Conservation (phyloP, 2,797 vertebrate genomes). For the Danio kyathit region DNA sequence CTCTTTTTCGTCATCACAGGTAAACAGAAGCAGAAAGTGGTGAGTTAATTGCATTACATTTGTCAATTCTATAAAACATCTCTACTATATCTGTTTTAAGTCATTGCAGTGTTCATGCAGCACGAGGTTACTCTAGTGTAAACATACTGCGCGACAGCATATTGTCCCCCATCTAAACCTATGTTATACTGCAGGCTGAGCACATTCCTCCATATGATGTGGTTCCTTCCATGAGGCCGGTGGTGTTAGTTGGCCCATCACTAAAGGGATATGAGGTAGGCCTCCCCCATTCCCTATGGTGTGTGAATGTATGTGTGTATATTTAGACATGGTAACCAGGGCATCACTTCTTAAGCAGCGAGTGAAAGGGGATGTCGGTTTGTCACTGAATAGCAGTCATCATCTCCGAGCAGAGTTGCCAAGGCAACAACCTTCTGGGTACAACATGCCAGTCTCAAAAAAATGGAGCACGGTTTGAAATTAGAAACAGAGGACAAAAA, state of each 20-base stretch:
- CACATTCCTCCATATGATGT: conserved; percentile 96
- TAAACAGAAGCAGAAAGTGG: conserved; percentile 99
- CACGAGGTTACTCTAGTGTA: conserved; percentile 5
- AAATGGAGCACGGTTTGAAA: conserved; percentile 75
- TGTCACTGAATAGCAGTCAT: conserved; percentile 76
- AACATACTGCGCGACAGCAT: too few relatives aligned
- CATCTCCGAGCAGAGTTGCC: conserved; percentile 75
- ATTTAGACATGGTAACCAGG: conserved; percentile 59
- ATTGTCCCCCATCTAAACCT: background rate
- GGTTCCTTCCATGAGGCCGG: conserved; percentile 97
- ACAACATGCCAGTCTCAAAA: conserved; percentile 73
- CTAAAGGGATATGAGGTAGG: conserved; percentile 98
- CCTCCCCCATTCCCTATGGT: conserved; percentile 20
- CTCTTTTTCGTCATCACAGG: conserved; percentile 83
- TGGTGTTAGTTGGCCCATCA: conserved; percentile 96
- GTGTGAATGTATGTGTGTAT: conserved; percentile 46
- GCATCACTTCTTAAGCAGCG: conserved; percentile 50
- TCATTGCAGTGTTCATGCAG: background rate
- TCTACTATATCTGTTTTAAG: background rate
- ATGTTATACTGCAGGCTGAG: conserved; percentile 84
- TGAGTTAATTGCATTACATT: conserved; percentile 74
- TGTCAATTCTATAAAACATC: background rate
- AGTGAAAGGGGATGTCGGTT: conserved; percentile 67
- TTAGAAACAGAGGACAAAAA: conserved; percentile 70
- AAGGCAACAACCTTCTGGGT: conserved; percentile 80